Percentiles rank a stretch among this genome's conserved stretches.
Evolutionary conservation across 1,140 invertebrate species (phyloP).

Genomic region (Drosophila sproati): DNA sequence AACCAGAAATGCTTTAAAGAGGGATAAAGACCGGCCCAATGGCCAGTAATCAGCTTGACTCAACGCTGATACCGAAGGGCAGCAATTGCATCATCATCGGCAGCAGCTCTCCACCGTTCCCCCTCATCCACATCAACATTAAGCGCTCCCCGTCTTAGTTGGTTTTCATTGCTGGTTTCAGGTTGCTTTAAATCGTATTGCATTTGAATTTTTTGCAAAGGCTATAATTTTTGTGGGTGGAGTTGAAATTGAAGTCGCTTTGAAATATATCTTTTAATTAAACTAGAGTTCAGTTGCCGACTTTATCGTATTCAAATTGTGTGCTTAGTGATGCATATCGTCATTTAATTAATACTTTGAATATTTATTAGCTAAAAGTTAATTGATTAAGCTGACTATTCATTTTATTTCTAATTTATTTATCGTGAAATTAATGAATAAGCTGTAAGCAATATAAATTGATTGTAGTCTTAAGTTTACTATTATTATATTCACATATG

Average conservation of each 20-base stretch:
- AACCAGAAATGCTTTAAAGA: slow-evolving; percentile 81
- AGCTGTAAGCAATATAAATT: too few species aligned
- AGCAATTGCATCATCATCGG: not conserved
- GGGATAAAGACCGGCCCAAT: slow-evolving; percentile 69
- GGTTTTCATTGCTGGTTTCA: not conserved
- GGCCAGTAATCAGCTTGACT: slow-evolving; percentile 45
- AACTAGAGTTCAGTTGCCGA: not conserved
- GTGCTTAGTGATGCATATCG: too few species aligned
- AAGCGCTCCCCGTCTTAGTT: too few species aligned
- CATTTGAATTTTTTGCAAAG: not conserved
- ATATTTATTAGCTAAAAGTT: not conserved
- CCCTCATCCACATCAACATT: too few species aligned
- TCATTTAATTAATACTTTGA: not conserved
- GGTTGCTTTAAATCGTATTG: not conserved
- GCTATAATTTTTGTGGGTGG: slow-evolving; percentile 8
- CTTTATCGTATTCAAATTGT: too few species aligned
- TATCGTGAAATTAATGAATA: too few species aligned
- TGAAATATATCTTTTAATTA: not conserved
- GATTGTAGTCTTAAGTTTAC: too few species aligned
- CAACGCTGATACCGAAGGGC: slow-evolving; percentile 4
- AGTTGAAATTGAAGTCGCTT: not conserved
- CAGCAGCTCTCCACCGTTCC: too few species aligned
- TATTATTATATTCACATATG: not conserved
- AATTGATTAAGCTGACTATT: too few species aligned
- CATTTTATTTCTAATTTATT: too few species aligned